Conservation (phyloP, 2,113 vertebrate genomes). For the Procavia capensis region DNA sequence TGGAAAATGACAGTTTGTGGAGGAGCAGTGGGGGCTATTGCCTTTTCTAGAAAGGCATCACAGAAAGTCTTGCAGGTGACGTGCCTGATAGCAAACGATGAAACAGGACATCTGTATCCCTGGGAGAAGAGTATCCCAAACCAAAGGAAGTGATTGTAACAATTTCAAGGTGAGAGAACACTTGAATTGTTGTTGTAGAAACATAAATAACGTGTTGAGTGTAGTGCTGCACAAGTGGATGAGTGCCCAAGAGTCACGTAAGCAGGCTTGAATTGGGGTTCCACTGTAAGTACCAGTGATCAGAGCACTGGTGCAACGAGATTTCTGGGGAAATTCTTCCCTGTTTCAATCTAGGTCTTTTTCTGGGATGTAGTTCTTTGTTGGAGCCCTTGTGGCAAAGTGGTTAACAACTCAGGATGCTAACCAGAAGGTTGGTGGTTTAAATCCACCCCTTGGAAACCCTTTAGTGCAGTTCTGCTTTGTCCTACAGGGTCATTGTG, state of each 20-base stretch:
- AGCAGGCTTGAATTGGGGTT: too few relatives aligned
- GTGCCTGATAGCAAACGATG: neutral
- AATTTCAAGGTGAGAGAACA: neutral
- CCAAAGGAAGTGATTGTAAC: neutral
- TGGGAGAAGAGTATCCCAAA: neutral
- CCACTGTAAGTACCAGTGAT: neutral
- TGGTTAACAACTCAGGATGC: too few relatives aligned
- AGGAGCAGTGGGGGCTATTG: neutral
- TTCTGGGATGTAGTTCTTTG: neutral
- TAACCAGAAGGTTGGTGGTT: too few relatives aligned
- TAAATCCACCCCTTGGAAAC: too few relatives aligned
- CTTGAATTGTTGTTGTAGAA: neutral
- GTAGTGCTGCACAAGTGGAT: neutral
- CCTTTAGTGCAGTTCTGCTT: too few relatives aligned
- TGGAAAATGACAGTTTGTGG: too few relatives aligned
- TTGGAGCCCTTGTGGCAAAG: neutral
- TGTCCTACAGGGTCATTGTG: neutral
- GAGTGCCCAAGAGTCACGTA: neutral
- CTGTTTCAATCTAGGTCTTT: neutral
- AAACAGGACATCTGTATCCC: neutral
- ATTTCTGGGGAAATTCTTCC: neutral
- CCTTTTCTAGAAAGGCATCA: neutral
- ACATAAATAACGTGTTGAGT: neutral
- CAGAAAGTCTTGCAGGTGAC: neutral
- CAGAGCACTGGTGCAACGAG: neutral